These are phyloP conservation scores for Silurus asotus DNA, from an alignment of 2,113 vertebrate species.

Conservation along the genomic window DNA sequence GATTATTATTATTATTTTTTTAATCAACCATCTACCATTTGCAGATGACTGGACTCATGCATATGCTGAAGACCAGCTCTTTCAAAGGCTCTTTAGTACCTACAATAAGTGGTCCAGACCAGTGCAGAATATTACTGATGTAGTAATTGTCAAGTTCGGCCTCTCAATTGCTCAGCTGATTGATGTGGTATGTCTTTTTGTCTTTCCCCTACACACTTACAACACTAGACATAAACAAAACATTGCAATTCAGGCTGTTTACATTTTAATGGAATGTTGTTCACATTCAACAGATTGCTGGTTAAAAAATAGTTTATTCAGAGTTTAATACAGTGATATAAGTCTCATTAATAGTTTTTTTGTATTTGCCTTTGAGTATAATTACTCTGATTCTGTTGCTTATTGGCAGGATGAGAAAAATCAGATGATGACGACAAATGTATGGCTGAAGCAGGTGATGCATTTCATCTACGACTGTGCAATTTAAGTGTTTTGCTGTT, in stretches of 20 bases:
- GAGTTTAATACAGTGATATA: neutral
- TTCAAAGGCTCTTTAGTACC: constrained; percentile 77
- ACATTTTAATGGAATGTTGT: neutral
- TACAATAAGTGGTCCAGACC: constrained; percentile 88
- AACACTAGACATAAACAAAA: neutral
- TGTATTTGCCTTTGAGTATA: neutral
- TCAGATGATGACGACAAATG: constrained; percentile 88
- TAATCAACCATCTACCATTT: constrained; percentile 33
- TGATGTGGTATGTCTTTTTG: constrained; percentile 75
- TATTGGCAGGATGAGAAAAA: constrained; percentile 82
- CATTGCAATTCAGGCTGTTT: neutral
- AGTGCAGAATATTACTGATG: constrained; percentile 77
- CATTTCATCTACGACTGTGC: neutral
- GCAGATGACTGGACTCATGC: constrained; percentile 59
- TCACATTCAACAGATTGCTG: neutral
- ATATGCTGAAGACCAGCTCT: constrained; percentile 80
- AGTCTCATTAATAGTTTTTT: too few relatives aligned
- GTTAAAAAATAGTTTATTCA: neutral
- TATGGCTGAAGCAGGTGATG: constrained; percentile 85
- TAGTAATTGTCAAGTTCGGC: constrained; percentile 87
- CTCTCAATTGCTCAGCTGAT: constrained; percentile 89
- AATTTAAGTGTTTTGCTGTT: neutral
- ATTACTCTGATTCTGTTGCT: neutral
- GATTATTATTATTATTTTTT: neutral
- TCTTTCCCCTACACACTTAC: neutral